Percentiles rank a stretch among this genome's conserved stretches.
Conservation (phyloP, 2,888 invertebrate species). For the Parapristionchus giblindavisi region DNA sequence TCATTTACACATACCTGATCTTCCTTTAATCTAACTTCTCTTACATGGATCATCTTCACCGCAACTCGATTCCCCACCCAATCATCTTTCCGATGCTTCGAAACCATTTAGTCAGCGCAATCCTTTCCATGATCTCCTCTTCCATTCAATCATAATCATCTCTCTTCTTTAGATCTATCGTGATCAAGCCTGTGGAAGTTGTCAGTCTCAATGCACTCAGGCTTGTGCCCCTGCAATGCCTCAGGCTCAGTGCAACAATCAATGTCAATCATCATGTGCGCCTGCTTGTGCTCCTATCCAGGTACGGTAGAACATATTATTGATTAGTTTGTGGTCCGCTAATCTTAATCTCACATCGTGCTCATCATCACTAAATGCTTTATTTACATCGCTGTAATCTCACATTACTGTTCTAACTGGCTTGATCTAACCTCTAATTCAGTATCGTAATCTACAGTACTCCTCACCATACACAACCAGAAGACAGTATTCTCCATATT, state of each 20-base stretch:
- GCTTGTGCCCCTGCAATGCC: conserved; percentile 37
- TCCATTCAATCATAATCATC: no score
- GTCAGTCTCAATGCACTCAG: conserved; percentile 31
- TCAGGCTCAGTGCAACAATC: conserved; percentile 20
- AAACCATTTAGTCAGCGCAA: background rate
- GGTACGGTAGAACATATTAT: background rate
- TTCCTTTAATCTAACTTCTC: background rate
- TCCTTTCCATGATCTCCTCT: no score
- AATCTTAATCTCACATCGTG: no score
- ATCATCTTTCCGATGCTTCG: background rate
- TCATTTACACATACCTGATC: conserved; percentile 17
- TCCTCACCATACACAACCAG: no score
- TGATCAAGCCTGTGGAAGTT: conserved; percentile 11
- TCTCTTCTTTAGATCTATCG: conserved; percentile 6
- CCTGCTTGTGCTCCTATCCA: conserved; percentile 27
- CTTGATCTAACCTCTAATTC: no score
- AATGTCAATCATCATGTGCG: conserved; percentile 19
- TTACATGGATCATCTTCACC: background rate
- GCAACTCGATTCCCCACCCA: background rate
- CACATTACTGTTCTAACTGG: no score
- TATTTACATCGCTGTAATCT: no score
- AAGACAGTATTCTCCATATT: no score
- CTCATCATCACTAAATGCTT: no score
- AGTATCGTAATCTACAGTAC: no score
- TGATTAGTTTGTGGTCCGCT: no score